phyloP scores from a whole-genome alignment of 2,888 invertebrate genomes.

The Pyrocoelia pectoralis region DNA sequence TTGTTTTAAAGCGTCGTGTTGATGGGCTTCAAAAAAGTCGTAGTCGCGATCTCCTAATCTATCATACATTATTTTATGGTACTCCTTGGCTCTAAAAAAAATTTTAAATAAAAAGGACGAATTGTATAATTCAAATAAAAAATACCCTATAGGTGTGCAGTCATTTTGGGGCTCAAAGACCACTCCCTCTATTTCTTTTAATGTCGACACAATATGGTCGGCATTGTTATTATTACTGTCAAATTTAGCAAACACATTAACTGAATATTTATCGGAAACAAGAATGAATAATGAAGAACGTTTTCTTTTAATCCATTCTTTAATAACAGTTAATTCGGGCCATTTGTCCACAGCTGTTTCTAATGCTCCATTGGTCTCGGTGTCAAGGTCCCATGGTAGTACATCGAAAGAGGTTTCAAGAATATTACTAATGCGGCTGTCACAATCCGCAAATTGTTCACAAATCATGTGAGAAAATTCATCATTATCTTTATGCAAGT shows the following conservation, averaged over 20 bases:
- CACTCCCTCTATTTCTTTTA: neutral
- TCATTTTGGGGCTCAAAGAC: too few relatives aligned
- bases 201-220: too few relatives aligned
- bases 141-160: too few relatives aligned
- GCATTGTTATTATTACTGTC: neutral
- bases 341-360: conserved; percentile 33
- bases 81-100: conserved; percentile 33
- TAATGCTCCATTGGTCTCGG: conserved; percentile 44
- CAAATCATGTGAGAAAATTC: conserved; percentile 47
- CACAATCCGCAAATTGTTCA: conserved; percentile 38
- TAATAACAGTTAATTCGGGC: conserved; percentile 37
- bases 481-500: conserved; percentile 22
- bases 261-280: conserved; percentile 40
- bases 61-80: conserved; percentile 67
- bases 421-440: conserved; percentile 42
- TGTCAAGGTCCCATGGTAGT: conserved; percentile 50
- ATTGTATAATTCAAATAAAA: too few relatives aligned
- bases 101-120: too few relatives aligned
- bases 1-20: conserved; percentile 62
- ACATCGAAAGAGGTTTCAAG: conserved; percentile 44
- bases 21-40: conserved; percentile 63
- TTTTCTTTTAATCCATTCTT: conserved; percentile 36
- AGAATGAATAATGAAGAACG: conserved; percentile 43
- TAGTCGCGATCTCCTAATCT: conserved; percentile 65
- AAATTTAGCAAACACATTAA: conserved; percentile 10